Evolutionary conservation across 2,113 vertebrate species (phyloP).

Genomic region (Chionodraco myersi): DNA sequence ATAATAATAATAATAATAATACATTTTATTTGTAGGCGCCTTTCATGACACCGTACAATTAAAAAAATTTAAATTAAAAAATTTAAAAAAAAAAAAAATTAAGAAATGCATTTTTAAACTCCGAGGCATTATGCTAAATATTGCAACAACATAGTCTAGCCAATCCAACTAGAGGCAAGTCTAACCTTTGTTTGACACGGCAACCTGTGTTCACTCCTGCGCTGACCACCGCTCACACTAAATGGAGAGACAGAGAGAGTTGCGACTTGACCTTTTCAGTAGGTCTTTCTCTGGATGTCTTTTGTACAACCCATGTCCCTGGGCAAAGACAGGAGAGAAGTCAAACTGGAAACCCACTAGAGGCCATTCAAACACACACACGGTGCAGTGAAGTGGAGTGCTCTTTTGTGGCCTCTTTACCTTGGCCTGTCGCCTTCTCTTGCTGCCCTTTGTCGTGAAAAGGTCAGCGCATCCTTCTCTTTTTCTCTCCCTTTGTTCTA

Average conservation of each 20-base stretch:
- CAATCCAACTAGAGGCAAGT: background rate
- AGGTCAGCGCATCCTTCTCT: constrained; percentile 69
- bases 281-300: constrained; percentile 43
- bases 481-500: constrained; percentile 30
- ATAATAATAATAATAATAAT: too few species aligned
- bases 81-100: too few species aligned
- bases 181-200: constrained; percentile 1
- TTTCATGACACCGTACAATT: too few species aligned
- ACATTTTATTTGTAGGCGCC: too few species aligned
- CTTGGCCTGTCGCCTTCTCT: constrained; percentile 73
- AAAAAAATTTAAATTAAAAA: too few species aligned
- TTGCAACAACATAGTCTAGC: background rate
- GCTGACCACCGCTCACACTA: constrained; percentile 43
- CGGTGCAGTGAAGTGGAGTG: constrained; percentile 23
- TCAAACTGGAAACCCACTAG: constrained; percentile 57
- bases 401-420: constrained; percentile 62
- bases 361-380: constrained; percentile 36
- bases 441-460: constrained; percentile 80
- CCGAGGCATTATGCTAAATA: background rate
- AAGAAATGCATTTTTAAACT: background rate
- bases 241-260: constrained; percentile 40
- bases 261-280: constrained; percentile 71
- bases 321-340: constrained; percentile 52
- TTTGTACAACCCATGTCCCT: constrained; percentile 52
- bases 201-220: constrained; percentile 35